phyloP scores from a whole-genome alignment of 2,888 invertebrate species.

The Rotaria sp. region DNA sequence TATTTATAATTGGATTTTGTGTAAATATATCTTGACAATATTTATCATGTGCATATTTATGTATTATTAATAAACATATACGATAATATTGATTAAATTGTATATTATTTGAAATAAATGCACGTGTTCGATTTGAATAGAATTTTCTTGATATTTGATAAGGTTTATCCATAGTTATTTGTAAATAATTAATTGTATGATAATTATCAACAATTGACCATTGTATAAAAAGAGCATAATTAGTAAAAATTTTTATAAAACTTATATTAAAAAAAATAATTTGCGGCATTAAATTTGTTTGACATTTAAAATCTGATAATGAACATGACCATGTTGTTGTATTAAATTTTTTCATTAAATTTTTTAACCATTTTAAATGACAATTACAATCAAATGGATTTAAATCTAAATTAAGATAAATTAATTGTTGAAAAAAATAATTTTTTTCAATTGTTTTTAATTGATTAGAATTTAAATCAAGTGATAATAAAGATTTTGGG shows the following conservation, averaged over 20 bases:
- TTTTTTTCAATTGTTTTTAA: background rate
- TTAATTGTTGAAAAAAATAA: background rate
- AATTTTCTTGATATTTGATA: background rate
- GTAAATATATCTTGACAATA: slow-evolving; percentile 7
- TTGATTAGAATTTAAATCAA: slow-evolving; percentile 10
- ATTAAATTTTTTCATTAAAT: background rate
- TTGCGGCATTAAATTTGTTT: background rate
- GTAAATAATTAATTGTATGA: background rate
- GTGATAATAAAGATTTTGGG: background rate
- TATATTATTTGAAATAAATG: background rate
- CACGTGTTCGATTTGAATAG: background rate
- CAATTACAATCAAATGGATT: slow-evolving; percentile 12
- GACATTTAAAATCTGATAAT: slow-evolving; percentile 1
- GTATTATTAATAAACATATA: background rate
- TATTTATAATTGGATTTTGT: background rate
- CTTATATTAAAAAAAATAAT: background rate
- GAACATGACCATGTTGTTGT: background rate
- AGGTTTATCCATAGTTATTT: background rate
- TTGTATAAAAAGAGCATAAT: background rate
- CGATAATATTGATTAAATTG: background rate
- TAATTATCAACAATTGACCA: background rate
- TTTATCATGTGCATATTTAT: slow-evolving; percentile 5
- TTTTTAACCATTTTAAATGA: slow-evolving; percentile 17
- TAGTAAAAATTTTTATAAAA: background rate
- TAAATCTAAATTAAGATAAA: background rate